Conservation (phyloP, 2,888 invertebrate species). For the Acronicta alni region DNA sequence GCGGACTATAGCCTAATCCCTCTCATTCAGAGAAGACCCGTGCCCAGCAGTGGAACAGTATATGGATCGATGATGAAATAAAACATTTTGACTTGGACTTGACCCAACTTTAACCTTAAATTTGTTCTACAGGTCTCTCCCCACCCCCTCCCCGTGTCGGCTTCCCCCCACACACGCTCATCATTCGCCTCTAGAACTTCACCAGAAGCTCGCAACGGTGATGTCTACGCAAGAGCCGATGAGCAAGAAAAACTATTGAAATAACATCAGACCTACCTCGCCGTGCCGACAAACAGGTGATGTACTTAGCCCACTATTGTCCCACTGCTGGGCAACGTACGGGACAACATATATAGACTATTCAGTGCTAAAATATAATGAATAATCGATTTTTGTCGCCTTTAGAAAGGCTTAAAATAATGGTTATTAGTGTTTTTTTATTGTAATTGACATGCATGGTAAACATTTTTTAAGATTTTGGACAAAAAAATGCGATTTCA, state of each 20-base stretch:
- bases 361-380: not conserved
- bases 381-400: no score
- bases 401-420: no score
- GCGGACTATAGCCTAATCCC: no score
- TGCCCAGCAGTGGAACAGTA: no score
- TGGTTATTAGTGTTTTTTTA: no score
- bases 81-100: no score
- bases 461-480: no score
- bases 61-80: no score
- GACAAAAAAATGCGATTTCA: no score
- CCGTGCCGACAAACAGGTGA: conserved; percentile 23
- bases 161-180: conserved; percentile 72
- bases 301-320: not conserved
- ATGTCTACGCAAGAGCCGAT: conserved; percentile 67
- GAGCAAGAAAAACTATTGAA: conserved; percentile 81
- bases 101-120: not conserved
- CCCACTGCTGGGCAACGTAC: not conserved
- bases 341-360: not conserved
- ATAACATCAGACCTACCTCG: conserved; percentile 50
- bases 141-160: conserved; percentile 75
- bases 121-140: conserved; percentile 76
- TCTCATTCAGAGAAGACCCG: no score
- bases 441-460: no score
- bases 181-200: conserved; percentile 69
- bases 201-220: conserved; percentile 71